Conservation (phyloP, 2,888 invertebrate species). For the Iphiclides podalirius region DNA sequence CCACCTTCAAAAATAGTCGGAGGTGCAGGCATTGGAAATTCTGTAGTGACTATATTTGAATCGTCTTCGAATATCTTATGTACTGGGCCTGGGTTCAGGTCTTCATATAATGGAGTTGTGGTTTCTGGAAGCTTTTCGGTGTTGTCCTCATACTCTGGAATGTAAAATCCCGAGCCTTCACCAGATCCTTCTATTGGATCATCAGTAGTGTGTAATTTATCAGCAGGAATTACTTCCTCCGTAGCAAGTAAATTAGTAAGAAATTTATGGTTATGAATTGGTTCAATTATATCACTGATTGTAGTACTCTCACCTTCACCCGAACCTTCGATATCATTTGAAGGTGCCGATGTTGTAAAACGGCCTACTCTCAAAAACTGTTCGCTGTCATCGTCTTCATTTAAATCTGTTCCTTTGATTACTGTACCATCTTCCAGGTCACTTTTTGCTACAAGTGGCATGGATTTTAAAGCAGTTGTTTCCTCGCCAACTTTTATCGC, state of each 20-base stretch:
- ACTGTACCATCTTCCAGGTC: slow-evolving; percentile 68
- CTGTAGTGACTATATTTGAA: slow-evolving; percentile 45
- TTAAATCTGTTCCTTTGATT: slow-evolving; percentile 45
- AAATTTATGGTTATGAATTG: slow-evolving; percentile 35
- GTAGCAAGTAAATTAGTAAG: slow-evolving; percentile 37
- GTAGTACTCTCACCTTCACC: slow-evolving; percentile 67
- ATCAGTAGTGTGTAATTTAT: slow-evolving; percentile 48
- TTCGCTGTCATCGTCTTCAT: slow-evolving; percentile 64
- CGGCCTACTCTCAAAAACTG: slow-evolving; percentile 60
- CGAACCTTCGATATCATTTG: slow-evolving; percentile 58
- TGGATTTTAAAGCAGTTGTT: slow-evolving; percentile 60
- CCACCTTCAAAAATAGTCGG: slow-evolving; percentile 58
- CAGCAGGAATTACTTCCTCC: slow-evolving; percentile 49
- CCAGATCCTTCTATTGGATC: slow-evolving; percentile 62
- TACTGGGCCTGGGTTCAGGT: slow-evolving; percentile 50
- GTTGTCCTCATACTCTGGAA: slow-evolving; percentile 32
- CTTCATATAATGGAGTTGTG: slow-evolving; percentile 45
- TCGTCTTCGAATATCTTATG: slow-evolving; percentile 49
- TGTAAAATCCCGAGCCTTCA: slow-evolving; percentile 58
- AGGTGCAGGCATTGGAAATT: slow-evolving; percentile 53
- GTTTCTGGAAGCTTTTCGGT: slow-evolving; percentile 38
- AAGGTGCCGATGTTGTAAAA: slow-evolving; percentile 40
- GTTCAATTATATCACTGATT: slow-evolving; percentile 55
- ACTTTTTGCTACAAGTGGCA: slow-evolving; percentile 53
- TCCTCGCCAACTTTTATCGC: slow-evolving; percentile 59